Percentiles rank a stretch among this genome's conserved stretches.
Evolutionary conservation across 2,888 invertebrate species (phyloP).

Genomic region (Onthophagus sagittarius): DNA sequence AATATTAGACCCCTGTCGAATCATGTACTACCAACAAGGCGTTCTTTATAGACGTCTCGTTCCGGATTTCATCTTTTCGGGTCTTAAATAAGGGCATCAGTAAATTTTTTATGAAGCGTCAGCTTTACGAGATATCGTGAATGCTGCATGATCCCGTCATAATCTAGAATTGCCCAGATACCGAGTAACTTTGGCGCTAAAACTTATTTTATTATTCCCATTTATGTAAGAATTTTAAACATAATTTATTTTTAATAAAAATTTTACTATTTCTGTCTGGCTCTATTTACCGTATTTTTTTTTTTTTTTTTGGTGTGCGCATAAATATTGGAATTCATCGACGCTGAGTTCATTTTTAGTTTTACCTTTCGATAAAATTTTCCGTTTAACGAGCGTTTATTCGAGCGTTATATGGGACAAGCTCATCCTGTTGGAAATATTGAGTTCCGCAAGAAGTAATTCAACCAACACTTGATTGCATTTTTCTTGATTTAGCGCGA

Average conservation of each 20-base stretch:
- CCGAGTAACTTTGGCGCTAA: not conserved
- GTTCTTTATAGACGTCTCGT: not conserved
- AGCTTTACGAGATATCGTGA: not conserved
- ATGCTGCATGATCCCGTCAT: not conserved
- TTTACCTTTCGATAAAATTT: not conserved
- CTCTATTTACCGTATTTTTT: too few species aligned
- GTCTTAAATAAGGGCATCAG: not conserved
- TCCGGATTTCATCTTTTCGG: not conserved
- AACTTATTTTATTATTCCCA: not conserved
- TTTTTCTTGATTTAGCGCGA: not conserved
- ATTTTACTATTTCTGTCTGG: too few species aligned
- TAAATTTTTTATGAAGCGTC: not conserved
- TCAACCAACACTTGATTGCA: not conserved
- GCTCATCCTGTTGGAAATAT: not conserved
- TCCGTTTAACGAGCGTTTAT: not conserved
- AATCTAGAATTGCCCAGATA: not conserved
- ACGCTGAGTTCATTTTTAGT: not conserved
- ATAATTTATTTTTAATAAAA: not conserved
- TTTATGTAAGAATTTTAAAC: not conserved
- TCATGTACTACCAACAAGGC: not conserved
- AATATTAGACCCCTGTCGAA: not conserved
- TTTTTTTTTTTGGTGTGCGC: too few species aligned
- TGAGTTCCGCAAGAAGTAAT: not conserved
- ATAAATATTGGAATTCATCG: too few species aligned
- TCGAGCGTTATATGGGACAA: not conserved